Conservation (phyloP, 2,797 vertebrate genomes). For the Pogoniulus pusillus region DNA sequence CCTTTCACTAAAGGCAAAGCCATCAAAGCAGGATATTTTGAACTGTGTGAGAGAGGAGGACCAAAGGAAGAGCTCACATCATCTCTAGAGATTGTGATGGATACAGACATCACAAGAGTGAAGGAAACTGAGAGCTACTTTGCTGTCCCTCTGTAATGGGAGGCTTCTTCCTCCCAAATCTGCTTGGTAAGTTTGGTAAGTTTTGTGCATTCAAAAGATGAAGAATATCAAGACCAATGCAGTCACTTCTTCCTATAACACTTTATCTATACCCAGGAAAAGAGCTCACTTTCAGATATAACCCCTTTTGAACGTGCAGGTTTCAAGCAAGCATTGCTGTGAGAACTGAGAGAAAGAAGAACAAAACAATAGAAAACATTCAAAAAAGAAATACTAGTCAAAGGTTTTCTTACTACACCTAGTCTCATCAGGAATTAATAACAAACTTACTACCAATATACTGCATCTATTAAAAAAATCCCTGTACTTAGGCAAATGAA, state of each 20-base stretch:
- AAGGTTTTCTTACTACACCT: not conserved
- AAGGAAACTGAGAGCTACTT: not conserved
- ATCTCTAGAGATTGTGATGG: constrained; percentile 9
- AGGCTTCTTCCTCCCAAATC: not conserved
- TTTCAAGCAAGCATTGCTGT: not conserved
- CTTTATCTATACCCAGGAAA: not conserved
- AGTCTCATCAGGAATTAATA: not conserved
- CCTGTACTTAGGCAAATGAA: not conserved
- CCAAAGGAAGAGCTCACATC: not conserved
- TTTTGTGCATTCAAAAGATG: not conserved
- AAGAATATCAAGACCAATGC: not conserved
- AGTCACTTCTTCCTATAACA: not conserved
- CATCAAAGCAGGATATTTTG: constrained; percentile 34
- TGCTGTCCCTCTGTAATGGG: not conserved
- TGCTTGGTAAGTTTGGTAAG: not conserved
- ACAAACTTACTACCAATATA: not conserved
- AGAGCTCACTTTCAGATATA: not conserved
- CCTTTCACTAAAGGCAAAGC: constrained; percentile 50
- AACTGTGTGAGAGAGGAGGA: not conserved
- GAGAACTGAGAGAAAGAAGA: not conserved
- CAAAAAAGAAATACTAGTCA: not conserved
- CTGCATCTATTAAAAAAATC: not conserved
- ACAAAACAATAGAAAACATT: not conserved
- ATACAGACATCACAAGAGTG: not conserved
- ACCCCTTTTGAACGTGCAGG: not conserved